phyloP scores from a whole-genome alignment of 2,797 vertebrate species.

The Hydrophis major region DNA sequence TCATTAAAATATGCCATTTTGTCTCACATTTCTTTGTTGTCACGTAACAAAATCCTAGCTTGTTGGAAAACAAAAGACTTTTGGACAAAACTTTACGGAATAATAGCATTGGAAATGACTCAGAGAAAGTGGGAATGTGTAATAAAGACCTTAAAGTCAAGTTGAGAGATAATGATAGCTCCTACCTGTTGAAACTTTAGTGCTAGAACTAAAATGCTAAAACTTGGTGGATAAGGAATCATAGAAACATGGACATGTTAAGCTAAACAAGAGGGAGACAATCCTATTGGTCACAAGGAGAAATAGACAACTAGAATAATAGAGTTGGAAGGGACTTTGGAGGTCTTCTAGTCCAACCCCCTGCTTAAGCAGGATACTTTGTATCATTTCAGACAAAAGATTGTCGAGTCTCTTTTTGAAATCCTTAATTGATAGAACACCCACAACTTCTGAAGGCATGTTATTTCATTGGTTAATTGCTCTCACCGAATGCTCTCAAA shows the following conservation, averaged over 20 bases:
- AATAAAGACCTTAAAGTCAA: neutral
- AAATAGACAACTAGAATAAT: neutral
- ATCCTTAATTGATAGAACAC: neutral
- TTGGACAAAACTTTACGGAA: conserved; percentile 37
- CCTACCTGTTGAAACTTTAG: neutral
- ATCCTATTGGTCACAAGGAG: neutral
- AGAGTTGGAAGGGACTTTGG: neutral
- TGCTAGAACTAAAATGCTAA: neutral
- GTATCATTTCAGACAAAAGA: too few species aligned
- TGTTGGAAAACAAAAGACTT: conserved; percentile 33
- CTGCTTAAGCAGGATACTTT: neutral
- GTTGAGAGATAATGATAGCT: neutral
- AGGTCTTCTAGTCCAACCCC: neutral
- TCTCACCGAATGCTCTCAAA: neutral
- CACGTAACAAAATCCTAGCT: conserved; percentile 10
- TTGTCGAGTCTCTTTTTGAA: too few species aligned
- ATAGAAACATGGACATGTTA: neutral
- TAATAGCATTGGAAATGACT: conserved; percentile 11
- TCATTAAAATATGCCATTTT: conserved; percentile 56
- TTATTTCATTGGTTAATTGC: neutral
- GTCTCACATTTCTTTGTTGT: conserved; percentile 45
- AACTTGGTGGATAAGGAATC: neutral
- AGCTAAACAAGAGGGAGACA: neutral
- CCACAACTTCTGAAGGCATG: neutral
- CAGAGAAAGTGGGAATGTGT: neutral